Evolutionary conservation across 2,797 vertebrate genomes (phyloP), one percentile per base, ranked within the genome.

Genomic region (Karalla daura): DNA sequence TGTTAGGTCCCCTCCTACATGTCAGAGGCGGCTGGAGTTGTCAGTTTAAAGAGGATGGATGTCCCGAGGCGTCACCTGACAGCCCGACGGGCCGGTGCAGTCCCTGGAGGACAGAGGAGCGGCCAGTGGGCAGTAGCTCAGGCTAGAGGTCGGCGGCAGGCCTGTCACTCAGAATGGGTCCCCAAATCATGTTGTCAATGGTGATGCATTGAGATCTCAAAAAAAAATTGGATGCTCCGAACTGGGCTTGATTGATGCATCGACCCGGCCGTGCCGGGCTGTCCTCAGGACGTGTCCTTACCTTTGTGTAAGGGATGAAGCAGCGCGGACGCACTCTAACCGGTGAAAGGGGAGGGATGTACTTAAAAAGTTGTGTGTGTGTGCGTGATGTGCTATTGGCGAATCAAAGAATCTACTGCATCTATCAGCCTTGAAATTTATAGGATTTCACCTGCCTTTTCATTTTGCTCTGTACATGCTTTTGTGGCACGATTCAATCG

Each of bases 171-270:
- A 28, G 74, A 81, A 84, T 74, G 71, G 71, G 36, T 62, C 80
- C 53, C 78, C 90, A 90, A 90, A 92, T 92, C 89, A 91, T 83
- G 81, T 88, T 91, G 90, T 92, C 90, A 91, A 85, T 90, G 89
- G 87, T 92, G 90, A 94, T 92, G 76, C 83, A 91, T 90, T 18
- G 76, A 88, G 78, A 89, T 80, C 80, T 35, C 62, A 67, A 78
- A 85, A 78, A 89, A 86, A 88, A 91, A 92, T 91, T 91, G 84
- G 81, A 91, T 83, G 62, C 81, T 88, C 77, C 75, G 81, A 91
- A 89, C 81, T 83, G 36, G 55, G 25, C 41, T 76, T 92, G 91
- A 93, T 86, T 86, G 88, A 93, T 91, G 88, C 30, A 30, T 70
- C 63, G 73, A 69, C 66, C 65, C 51, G 82, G 63, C 70, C 70